Evolutionary conservation across 2,113 vertebrate species (phyloP).

Genomic region (Triplophysa rosa): DNA sequence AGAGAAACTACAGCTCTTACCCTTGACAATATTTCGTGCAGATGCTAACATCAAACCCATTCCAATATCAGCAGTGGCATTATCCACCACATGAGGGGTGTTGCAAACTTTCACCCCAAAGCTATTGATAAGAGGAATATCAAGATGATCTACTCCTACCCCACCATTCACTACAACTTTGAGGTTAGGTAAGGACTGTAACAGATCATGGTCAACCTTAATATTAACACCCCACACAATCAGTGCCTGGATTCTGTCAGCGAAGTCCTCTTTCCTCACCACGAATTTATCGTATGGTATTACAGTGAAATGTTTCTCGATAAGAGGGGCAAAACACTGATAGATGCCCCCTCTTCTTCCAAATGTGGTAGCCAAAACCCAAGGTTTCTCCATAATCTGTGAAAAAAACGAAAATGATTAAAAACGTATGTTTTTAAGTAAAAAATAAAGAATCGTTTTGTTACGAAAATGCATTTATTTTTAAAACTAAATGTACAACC

Average conservation of each 20-base stretch:
- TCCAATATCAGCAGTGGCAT: conserved; percentile 77
- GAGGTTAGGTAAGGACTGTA: conserved; percentile 71
- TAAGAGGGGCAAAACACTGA: conserved; percentile 53
- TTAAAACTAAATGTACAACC: not conserved
- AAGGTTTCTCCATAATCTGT: conserved; percentile 64
- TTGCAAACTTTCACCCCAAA: conserved; percentile 78
- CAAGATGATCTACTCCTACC: conserved; percentile 79
- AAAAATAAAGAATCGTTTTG: not conserved
- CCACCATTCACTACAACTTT: conserved; percentile 75
- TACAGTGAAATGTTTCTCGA: conserved; percentile 76
- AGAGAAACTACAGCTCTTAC: conserved; percentile 57
- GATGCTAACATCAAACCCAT: conserved; percentile 78
- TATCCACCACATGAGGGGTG: conserved; percentile 71
- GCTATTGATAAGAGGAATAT: conserved; percentile 72
- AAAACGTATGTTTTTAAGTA: not conserved
- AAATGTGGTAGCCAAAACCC: conserved; percentile 63
- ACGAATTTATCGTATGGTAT: conserved; percentile 71
- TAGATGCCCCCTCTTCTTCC: conserved; percentile 62
- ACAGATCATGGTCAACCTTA: conserved; percentile 60
- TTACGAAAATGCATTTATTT: not conserved
- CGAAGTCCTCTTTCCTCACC: conserved; percentile 62
- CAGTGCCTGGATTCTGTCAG: conserved; percentile 69
- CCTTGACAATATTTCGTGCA: conserved; percentile 76
- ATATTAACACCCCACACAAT: conserved; percentile 66
- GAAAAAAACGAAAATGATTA: not conserved